Evolutionary conservation across 2,888 invertebrate genomes (phyloP).

Genomic region (Andrena flavipes): DNA sequence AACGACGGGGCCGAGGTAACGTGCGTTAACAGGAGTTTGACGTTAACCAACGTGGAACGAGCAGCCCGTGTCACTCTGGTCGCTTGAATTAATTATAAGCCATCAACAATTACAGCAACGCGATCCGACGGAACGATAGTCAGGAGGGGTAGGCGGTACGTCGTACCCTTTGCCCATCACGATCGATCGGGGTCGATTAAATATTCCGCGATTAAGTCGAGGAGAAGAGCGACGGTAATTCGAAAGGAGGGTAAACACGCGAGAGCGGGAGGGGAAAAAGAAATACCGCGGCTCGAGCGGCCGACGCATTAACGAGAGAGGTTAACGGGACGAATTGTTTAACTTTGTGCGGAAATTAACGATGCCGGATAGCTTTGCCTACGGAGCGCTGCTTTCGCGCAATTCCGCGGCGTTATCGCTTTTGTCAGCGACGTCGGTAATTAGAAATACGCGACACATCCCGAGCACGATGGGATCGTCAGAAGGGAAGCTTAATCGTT

Average conservation of each 20-base stretch:
- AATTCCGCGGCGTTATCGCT: neutral
- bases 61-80: constrained; percentile 27
- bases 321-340: constrained; percentile 3
- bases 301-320: neutral
- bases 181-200: neutral
- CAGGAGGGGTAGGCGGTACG: neutral
- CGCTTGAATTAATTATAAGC: constrained; percentile 39
- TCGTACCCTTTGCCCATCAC: neutral
- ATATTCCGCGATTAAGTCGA: constrained; percentile 2
- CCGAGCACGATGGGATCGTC: neutral
- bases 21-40: constrained; percentile 13
- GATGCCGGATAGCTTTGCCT: neutral
- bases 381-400: neutral
- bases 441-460: neutral
- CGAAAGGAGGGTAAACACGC: constrained; percentile 10
- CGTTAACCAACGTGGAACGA: constrained; percentile 39
- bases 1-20: constrained; percentile 11
- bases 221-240: neutral
- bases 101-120: constrained; percentile 37
- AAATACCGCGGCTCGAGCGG: neutral
- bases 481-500: neutral
- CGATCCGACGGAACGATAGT: constrained; percentile 7
- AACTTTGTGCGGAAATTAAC: constrained; percentile 9
- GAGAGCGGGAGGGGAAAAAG: no score
- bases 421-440: neutral